Evolutionary conservation across 2,888 invertebrate species (phyloP), one percentile per base, ranked within the genome.

Genomic region (Thumatha senex): DNA sequence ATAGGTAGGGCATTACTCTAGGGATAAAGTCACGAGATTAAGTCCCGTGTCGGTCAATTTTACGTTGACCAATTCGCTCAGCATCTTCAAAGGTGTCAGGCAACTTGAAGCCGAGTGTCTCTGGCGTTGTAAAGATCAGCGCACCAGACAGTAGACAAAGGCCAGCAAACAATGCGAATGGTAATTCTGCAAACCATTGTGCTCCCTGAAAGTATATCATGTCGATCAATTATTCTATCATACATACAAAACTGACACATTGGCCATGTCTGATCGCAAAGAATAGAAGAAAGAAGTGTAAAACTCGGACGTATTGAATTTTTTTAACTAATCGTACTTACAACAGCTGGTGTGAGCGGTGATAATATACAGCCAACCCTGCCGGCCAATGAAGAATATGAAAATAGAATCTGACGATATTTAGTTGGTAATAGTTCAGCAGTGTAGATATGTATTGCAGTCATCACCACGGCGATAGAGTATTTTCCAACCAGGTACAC

Each of bases 361-460:
- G 94, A 92, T 14, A 93, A 70, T 75, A 94, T 93, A 1, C 93
- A 92, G 7, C 94, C 94, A 40, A 93, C 82, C 39, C 94, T 82
- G n/a, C 94, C 94, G 49, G 93, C 85, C 90, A 93, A 94, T n/a
- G 93, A 93, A 68, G 93, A 93, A 52, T 87, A 89, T 1, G 92
- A 93, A 70, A 94, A 90, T 54, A 94, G 76, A n/a, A 92, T 92
- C 68, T 94, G 93, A 33, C 94, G 78, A 56, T 93, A 76, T 41
- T 86, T 85, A 1, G 94, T 94, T 2, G 94, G 94, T 70, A 93
- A 94, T 70, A 94, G 82, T 80, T 94, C 94, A n/a, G 93, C 87
- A 0, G 93, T 93, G 68, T 93, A 92, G 50, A 94, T 86, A 73
- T 94, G 94, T 40, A 93, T 71, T 0, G 92, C 82, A 0, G 92